Evolutionary conservation across 2,797 vertebrate species (phyloP), one percentile per base, ranked within the genome.

Genomic region (Gobionotothen gibberifrons): DNA sequence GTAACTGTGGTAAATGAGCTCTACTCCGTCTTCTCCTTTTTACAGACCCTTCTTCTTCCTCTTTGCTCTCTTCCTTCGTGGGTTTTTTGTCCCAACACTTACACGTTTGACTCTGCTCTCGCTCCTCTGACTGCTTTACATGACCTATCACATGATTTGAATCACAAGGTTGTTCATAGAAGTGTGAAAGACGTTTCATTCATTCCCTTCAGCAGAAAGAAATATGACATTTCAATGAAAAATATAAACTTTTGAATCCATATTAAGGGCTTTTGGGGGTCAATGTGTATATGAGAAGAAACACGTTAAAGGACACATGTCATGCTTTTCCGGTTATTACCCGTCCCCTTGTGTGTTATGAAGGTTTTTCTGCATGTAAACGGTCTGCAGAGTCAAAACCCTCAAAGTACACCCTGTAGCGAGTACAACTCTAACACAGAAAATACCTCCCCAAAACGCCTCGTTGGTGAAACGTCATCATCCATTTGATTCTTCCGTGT

Each of bases 1-100:
- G 62, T 69, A 13, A 8, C 56, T 60, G 76, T 59, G 70, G 66
- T 65, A 72, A 68, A 57, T 14, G 10, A 42, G 59, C 57, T 42
- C 56, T 57, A 57, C 70, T 67, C 68, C 71, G 57, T 64, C 47
- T 58, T 67, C 52, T 82, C 29, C n/a, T 53, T 63, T 57, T 69
- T 58, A n/a, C 46, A 62, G 63, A 53, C 13, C 29, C 2, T 26
- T 68, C 53, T 58, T 56, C 70, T 52, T 49, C 51, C 46, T 77
- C 55, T 4, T 4, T 46, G 61, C 4, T 29, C 19, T 79, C 48
- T 67, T 63, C 8, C 42, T 55, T 55, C 8, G 3, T 56, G 39
- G 57, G 44, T 44, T 13, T 68, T 60, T 55, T 19, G 12, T 16
- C 26, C 40, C 36, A 15, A n/a, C 6, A 47, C 46, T 22, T 12